Percentiles rank a stretch among this genome's conserved stretches.
These are phyloP conservation scores for Sander vitreus DNA, from an alignment of 2,113 vertebrate genomes.

Conservation along the genomic window DNA sequence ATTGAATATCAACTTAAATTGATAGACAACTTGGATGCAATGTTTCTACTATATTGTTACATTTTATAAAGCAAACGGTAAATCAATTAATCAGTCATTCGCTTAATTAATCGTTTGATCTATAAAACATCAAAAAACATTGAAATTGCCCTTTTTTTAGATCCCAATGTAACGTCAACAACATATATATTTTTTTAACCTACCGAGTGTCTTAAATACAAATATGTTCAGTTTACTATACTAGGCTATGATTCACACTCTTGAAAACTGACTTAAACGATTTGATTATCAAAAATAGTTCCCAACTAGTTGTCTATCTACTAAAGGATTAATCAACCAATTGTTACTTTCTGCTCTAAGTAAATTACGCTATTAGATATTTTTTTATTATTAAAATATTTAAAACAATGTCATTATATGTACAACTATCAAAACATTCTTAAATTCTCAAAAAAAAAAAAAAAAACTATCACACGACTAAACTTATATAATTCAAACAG, in stretches of 20 bases:
- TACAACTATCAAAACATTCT: not conserved
- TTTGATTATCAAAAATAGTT: not conserved
- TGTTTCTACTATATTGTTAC: not conserved
- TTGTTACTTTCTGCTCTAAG: not conserved
- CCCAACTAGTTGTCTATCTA: not conserved
- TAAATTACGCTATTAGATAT: not conserved
- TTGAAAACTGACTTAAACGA: not conserved
- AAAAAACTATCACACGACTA: not conserved
- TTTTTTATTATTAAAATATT: not conserved
- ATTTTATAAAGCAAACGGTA: not conserved
- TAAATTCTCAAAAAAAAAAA: not conserved
- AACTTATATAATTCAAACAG: not conserved
- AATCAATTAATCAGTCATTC: not conserved
- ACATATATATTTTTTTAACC: no score
- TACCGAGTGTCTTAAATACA: not conserved
- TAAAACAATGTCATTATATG: not conserved
- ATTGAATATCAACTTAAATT: not conserved
- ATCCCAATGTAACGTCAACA: no score
- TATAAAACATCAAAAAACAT: no score
- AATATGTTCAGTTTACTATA: not conserved
- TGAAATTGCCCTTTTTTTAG: no score
- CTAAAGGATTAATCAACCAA: not conserved
- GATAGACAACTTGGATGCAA: not conserved
- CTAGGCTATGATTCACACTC: not conserved
- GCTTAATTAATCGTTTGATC: no score